Percentiles rank a stretch among this genome's conserved stretches.
Conservation (phyloP, 2,113 vertebrate genomes). For the Ictalurus punctatus region DNA sequence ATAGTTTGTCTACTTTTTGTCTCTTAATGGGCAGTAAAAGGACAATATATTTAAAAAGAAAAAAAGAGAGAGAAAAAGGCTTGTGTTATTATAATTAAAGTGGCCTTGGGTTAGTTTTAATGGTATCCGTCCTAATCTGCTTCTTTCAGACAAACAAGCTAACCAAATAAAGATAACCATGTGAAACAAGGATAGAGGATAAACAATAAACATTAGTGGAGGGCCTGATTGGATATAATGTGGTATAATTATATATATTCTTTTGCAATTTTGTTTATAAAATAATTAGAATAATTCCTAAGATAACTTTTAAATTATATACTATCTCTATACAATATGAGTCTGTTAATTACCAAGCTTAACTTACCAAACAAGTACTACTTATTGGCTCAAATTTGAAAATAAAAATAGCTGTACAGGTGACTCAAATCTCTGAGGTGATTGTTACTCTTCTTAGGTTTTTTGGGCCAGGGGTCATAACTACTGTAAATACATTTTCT, state of each 20-base stretch:
- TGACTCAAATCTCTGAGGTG: slow-evolving; percentile 60
- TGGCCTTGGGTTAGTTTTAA: slow-evolving; percentile 45
- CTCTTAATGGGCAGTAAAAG: slow-evolving; percentile 23
- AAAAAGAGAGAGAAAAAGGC: background rate
- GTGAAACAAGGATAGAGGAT: background rate
- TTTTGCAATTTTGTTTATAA: background rate
- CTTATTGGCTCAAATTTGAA: background rate
- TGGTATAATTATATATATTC: background rate
- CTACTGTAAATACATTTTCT: slow-evolving; percentile 42
- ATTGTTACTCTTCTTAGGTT: slow-evolving; percentile 63
- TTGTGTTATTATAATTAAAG: slow-evolving; percentile 54
- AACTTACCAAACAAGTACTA: background rate
- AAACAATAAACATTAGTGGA: background rate
- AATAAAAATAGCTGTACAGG: background rate
- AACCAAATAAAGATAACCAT: background rate
- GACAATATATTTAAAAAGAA: slow-evolving; percentile 36
- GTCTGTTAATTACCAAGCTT: background rate
- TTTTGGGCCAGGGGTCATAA: slow-evolving; percentile 51
- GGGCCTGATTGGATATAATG: background rate
- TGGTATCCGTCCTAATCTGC: background rate
- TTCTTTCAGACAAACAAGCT: background rate
- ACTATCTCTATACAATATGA: background rate
- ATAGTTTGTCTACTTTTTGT: background rate
- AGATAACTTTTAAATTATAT: background rate
- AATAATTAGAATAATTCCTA: background rate